Evolutionary conservation across 2,797 vertebrate genomes (phyloP).

Genomic region (Rachycentron canadum): DNA sequence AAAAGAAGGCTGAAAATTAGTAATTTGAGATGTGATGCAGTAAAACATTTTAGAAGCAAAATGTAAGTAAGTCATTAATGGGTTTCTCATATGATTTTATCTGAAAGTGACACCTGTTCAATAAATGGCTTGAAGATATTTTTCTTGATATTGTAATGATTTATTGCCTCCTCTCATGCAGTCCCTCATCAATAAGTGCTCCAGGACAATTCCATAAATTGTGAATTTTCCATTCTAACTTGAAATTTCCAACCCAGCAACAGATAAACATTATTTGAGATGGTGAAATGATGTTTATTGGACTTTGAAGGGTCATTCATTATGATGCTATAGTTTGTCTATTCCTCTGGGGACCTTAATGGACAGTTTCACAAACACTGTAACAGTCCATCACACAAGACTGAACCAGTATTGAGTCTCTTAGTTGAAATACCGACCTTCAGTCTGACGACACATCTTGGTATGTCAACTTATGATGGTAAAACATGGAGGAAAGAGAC

Average conservation of each 20-base stretch:
- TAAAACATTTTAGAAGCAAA: neutral
- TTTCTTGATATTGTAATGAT: neutral
- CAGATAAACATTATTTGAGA: constrained; percentile 18
- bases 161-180: constrained; percentile 23
- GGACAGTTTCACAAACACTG: neutral
- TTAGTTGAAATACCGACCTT: neutral
- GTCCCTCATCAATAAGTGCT: constrained; percentile 10
- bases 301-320: constrained; percentile 1
- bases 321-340: neutral
- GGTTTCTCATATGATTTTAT: neutral
- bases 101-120: neutral
- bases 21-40: neutral
- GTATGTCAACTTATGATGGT: neutral
- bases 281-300: constrained; percentile 35
- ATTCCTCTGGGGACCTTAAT: constrained; percentile 3
- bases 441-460: neutral
- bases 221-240: constrained; percentile 33
- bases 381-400: neutral
- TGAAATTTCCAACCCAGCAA: neutral
- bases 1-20: neutral
- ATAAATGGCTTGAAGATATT: neutral
- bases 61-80: neutral
- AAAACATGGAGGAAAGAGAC: neutral
- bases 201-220: neutral
- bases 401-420: neutral